Conservation (phyloP, 2,888 invertebrate species). For the Drosophila affinis region DNA sequence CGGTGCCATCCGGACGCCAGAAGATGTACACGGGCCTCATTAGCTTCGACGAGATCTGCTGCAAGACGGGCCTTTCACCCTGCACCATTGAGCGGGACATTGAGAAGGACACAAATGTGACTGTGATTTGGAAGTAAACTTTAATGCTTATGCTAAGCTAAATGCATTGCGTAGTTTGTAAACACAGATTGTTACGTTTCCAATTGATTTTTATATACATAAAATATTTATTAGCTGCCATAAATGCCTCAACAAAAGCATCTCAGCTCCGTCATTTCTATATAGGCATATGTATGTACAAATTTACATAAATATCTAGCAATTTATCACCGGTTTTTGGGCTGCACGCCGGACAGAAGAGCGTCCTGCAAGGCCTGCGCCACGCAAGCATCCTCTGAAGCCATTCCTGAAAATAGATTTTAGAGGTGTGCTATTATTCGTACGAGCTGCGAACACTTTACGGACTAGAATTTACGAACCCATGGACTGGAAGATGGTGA, state of each 20-base stretch:
- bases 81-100: conserved; percentile 91
- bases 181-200: conserved; percentile 38
- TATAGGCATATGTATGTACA: too few species aligned
- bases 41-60: conserved; percentile 95
- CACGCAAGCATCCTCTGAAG: conserved; percentile 86
- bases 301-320: too few species aligned
- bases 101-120: conserved; percentile 92
- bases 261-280: not conserved
- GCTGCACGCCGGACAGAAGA: conserved; percentile 8
- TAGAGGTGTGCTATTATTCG: too few species aligned
- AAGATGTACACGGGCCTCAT: conserved; percentile 91
- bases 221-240: conserved; percentile 4
- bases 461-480: conserved; percentile 82
- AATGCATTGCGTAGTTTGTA: conserved; percentile 44
- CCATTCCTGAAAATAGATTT: conserved; percentile 84
- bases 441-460: too few species aligned
- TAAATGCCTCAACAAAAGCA: not conserved
- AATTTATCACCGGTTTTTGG: not conserved
- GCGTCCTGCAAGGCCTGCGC: conserved; percentile 85
- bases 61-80: conserved; percentile 90
- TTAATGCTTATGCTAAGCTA: conserved; percentile 1
- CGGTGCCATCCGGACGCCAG: conserved; percentile 85
- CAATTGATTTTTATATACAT: conserved; percentile 34
- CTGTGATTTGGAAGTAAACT: conserved; percentile 90
- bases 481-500: conserved; percentile 87